Base-by-base conservation (phyloP, 2,888 invertebrate genomes). In the Andricus curvator region DNA sequence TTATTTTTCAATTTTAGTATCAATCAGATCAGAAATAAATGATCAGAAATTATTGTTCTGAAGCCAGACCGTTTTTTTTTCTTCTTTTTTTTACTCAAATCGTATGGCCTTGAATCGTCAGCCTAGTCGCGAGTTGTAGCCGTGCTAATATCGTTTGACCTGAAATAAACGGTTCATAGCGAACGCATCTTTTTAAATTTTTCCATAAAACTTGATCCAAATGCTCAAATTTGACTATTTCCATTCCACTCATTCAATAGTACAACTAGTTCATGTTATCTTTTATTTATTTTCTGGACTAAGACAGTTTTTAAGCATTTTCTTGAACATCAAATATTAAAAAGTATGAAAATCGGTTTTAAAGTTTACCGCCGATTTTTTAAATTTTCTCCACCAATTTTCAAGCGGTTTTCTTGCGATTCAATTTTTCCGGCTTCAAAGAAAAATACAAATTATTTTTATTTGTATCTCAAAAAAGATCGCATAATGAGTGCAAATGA, bases 331-430 rank as follows among this genome's bases (percentile, higher is more conserved):
- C 33, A 65, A 65, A 33, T 2, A 56, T n/a, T 56, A 9, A n/a
- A 56, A 56, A 4, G 0, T 8, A n/a, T 9, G n/a, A 56, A 9
- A 56, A 56, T 56, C 11, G 9, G n/a, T 56, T 56, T 65, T 11
- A 65, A 17, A 65, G 4, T 67, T 67, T 67, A 41, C 66, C 66
- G 66, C 66, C 20, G n/a, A 66, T 9, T 20, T 37, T 67, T 67
- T 0, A 65, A 67, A 41, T n/a, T 37, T 67, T 62, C 11, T 62
- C 13, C 15, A 13, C 9, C 15, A 15, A 29, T 25, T 62, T 62
- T 62, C 6, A 62, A 22, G 13, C 25, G n/a, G n/a, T 62, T 62
- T 25, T 13, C 25, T 25, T 25, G 9, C 4, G 6, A 15, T 68
- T 68, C 4, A 37, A 37, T 68, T 68, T 68, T 29, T 13, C 22